Evolutionary conservation across 1,140 invertebrate species (phyloP), one percentile per base, ranked within the genome.

Genomic region (Triops longicaudatus): DNA sequence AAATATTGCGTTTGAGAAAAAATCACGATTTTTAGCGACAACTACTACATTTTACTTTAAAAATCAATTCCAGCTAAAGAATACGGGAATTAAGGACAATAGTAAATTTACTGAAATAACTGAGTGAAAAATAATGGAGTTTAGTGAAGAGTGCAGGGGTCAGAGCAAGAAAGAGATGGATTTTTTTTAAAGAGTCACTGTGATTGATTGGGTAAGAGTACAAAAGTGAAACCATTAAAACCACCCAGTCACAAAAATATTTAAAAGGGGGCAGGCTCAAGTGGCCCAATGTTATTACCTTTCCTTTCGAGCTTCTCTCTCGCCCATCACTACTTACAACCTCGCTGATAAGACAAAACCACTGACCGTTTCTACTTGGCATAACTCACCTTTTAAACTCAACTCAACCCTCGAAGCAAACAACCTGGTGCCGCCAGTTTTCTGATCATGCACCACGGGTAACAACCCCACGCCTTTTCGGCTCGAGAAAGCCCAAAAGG

Each of bases 391-490:
- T 63, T 63, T 63, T 63, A 63, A 22, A 1, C 50, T 63, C 50
- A 63, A 63, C 50, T 63, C 50, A 63, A 63, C 50, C 50, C 50
- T 63, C 50, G 50, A 63, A 63, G n/a, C 50, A 63, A 63, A 63
- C 50, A 63, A 63, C 50, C 50, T 63, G 50, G 50, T 63, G 50
- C 50, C 50, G 50, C 50, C 50, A 63, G 50, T 63, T 63, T 63
- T 63, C 50, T 22, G 50, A 63, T 63, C 50, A 63, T 6, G 50
- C 50, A 63, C 50, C 50, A 17, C 22, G 50, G 50, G 50, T 63
- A 63, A 63, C 50, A 63, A 63, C 14, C 50, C 50, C 50, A 63
- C 50, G 22, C 50, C 50, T 63, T 44, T 63, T 63, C 50, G 50
- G 50, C 50, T 63, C 22, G 50, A 63, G 50, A 63, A 63, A 17